A percentile compares a stretch with the other conserved stretches of the same genome.
phyloP scores from a whole-genome alignment of 1,140 invertebrate genomes.

The Anastatus disparis region DNA sequence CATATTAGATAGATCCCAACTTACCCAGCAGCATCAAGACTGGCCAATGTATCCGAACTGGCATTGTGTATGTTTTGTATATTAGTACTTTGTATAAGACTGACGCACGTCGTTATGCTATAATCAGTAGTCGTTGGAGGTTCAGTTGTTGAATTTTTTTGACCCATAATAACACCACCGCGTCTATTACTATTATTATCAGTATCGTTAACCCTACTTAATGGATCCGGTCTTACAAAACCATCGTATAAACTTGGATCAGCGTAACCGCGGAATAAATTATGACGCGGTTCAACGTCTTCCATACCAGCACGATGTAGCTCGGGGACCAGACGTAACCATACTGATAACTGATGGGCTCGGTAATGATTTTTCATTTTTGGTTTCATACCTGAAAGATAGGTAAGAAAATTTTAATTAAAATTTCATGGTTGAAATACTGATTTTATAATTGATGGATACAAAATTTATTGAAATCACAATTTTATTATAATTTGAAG shows the following conservation, averaged over 20 bases:
- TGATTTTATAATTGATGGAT: too few relatives aligned
- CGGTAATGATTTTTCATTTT: slow-evolving; percentile 93
- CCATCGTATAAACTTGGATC: slow-evolving; percentile 85
- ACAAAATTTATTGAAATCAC: too few relatives aligned
- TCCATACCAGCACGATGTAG: slow-evolving; percentile 90
- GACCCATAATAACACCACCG: background rate
- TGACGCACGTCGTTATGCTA: slow-evolving; percentile 68
- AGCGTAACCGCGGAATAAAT: slow-evolving; percentile 84
- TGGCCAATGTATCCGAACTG: slow-evolving; percentile 77
- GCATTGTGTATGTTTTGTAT: slow-evolving; percentile 69
- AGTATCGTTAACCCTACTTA: slow-evolving; percentile 67
- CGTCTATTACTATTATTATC: background rate
- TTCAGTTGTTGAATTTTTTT: slow-evolving; percentile 69
- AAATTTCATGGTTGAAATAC: too few relatives aligned
- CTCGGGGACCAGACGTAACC: slow-evolving; percentile 92
- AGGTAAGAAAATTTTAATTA: too few relatives aligned
- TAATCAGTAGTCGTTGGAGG: slow-evolving; percentile 67
- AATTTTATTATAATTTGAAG: too few relatives aligned
- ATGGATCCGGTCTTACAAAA: slow-evolving; percentile 80
- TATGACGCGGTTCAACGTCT: slow-evolving; percentile 84
- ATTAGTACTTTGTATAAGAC: slow-evolving; percentile 66
- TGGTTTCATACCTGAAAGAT: slow-evolving; percentile 84
- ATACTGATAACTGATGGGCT: slow-evolving; percentile 92
- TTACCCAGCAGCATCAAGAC: slow-evolving; percentile 80
- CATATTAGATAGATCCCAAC: too few relatives aligned